Conservation (phyloP, 2,797 vertebrate genomes). For the Cryptoblepharus egeriae region DNA sequence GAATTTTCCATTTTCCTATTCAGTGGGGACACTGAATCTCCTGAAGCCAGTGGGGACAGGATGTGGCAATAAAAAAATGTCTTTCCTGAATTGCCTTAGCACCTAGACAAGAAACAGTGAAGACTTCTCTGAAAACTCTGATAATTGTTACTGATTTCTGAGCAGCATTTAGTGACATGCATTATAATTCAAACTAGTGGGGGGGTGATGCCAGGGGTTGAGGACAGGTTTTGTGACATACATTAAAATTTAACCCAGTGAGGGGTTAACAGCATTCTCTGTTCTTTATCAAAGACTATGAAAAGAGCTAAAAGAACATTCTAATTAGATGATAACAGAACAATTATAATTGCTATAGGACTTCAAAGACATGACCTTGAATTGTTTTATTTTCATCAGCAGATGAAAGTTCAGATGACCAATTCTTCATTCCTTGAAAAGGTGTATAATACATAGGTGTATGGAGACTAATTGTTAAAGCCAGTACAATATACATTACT, state of each 20-base stretch:
- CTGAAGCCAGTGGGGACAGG: not conserved
- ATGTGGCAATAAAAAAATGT: too few relatives aligned
- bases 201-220: not conserved
- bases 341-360: not conserved
- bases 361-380: not conserved
- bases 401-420: not conserved
- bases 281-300: not conserved
- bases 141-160: conserved; percentile 5
- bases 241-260: not conserved
- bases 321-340: not conserved
- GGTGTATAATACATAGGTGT: too few relatives aligned
- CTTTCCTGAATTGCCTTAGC: not conserved
- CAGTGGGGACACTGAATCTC: too few relatives aligned
- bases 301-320: not conserved
- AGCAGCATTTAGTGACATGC: not conserved
- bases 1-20: not conserved
- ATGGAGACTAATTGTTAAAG: too few relatives aligned
- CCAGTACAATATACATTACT: too few relatives aligned
- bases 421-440: too few relatives aligned
- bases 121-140: not conserved
- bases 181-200: conserved; percentile 7
- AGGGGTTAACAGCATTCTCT: not conserved
- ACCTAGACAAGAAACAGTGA: not conserved
- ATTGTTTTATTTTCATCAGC: not conserved
- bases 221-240: not conserved